Evolutionary conservation across 2,888 invertebrate genomes (phyloP).

Genomic region (Platycnemis pennipes): DNA sequence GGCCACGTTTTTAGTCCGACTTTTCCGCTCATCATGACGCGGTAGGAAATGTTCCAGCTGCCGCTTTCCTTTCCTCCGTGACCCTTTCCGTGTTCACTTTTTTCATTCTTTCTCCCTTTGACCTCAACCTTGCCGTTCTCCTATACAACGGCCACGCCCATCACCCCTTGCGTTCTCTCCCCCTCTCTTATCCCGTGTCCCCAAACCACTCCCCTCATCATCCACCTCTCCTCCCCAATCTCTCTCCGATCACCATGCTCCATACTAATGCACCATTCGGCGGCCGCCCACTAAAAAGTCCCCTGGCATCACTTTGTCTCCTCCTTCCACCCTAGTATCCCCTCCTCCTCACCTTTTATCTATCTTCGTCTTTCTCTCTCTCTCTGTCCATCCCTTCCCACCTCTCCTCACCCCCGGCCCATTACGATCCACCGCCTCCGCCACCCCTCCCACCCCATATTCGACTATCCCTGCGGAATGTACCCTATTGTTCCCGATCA

Average conservation of each 20-base stretch:
- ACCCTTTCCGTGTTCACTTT: not conserved
- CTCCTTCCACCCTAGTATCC: not conserved
- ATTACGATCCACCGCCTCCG: slow-evolving; percentile 24
- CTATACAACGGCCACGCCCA: not conserved
- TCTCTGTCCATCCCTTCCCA: not conserved
- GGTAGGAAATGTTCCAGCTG: slow-evolving; percentile 1
- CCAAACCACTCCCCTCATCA: not conserved
- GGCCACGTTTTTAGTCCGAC: not conserved
- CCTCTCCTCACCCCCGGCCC: not conserved
- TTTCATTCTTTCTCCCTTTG: not conserved
- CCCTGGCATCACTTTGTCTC: not conserved
- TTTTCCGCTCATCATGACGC: not conserved
- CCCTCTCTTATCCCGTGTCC: not conserved
- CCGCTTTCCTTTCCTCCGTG: slow-evolving; percentile 1
- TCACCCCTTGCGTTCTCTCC: not conserved
- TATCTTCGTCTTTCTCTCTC: too few species aligned
- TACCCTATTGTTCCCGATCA: slow-evolving; percentile 64
- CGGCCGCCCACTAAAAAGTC: slow-evolving; percentile 30
- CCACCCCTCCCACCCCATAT: not conserved
- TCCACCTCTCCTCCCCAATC: slow-evolving; percentile 9
- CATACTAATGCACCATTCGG: slow-evolving; percentile 58
- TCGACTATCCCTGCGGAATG: slow-evolving; percentile 20
- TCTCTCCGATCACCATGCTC: slow-evolving; percentile 63
- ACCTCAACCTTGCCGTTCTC: not conserved
- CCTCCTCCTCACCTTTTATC: too few species aligned